Evolutionary conservation across 2,797 vertebrate species (phyloP), one percentile per base, ranked within the genome.

Genomic region (Phrynocephalus guinanensis): DNA sequence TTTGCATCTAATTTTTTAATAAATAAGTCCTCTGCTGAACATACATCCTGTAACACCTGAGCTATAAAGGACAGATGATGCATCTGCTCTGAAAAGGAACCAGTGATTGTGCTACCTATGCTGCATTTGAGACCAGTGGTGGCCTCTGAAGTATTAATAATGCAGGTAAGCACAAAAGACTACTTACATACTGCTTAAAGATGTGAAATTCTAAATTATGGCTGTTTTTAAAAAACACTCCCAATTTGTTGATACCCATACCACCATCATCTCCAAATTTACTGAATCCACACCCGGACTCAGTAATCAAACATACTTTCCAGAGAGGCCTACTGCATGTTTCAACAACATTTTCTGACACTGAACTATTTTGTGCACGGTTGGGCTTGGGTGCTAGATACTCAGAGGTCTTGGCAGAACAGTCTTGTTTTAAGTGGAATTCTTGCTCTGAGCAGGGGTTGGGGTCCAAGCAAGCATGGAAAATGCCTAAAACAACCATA

Each of bases 1-100:
- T 81, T 80, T 50, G 44, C 87, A 93, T 82, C 92, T 70, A 86
- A 93, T 94, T 95, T 87, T 87, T 82, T 93, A 87, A 92, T 91
- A 93, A 91, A 91, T 22, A 90, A 90, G 81, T 89, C 0, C 83
- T 79, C 63, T 92, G 77, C 84, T 90, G 44, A 20, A 68, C 30
- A 70, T 82, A 85, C 33, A 83, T n/a, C 56, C 76, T 88, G 77
- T 67, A 82, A 68, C 78, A 80, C 63, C 88, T 82, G 44, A 89
- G 75, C 78, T 88, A 71, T 88, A 73, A 70, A 24, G 77, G 82
- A 83, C 70, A n/a, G 33, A 28, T 68, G 86, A 60, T 72, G 76
- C 72, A 83, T 91, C 50, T 4, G 4, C 68, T 91, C 66, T 71
- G 88, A 85, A 91, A 68, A 68, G 84, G 5, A 73, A 67, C 70